Base-by-base conservation (phyloP, 1,140 invertebrate species). In the Polyergus mexicanus region DNA sequence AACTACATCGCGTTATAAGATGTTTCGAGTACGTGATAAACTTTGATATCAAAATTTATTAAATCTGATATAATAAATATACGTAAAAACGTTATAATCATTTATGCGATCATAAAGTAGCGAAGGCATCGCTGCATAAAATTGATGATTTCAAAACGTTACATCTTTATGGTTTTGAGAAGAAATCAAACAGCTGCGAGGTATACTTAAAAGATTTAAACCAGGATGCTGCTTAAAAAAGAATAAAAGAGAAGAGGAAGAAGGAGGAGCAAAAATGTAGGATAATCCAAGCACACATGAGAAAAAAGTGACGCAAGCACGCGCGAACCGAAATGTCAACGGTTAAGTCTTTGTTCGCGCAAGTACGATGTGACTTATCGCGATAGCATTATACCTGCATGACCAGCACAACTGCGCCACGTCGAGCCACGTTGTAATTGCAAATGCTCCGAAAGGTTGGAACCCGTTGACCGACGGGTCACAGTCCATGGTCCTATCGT, bases 401-500 rank as follows among this genome's bases (percentile, higher is more conserved):
- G 77, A 69, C 19, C 60, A 22, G 44, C 56, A 19, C 35, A 56
- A 56, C 32, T 41, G 51, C 65, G 62, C 78, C 51, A 63, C 63
- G 41, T 71, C 81, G 72, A 66, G 65, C 83, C 74, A 84, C 72
- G 72, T 90, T 89, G 86, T 90, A 90, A 87, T 89, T 88, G 85
- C 86, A 86, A 91, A 90, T 88, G 76, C 76, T 83, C 58, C 86
- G 65, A 63, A 63, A 68, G 63, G 38, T 85, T 83, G 69, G 16
- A 56, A 22, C 47, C 51, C 60, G 38, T 69, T 76, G 71, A 87
- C 51, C 69, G 77, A 84, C 44, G 81, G 60, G 75, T 56, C 81
- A 22, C 16, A 69, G 25, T 72, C 54, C 35, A 38, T 25, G 56
- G 56, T 66, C 54, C 25, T 28, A 58, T 25, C 35, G 13, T 22